Conservation (phyloP, 2,113 vertebrate species). For the Sardina pilchardus region DNA sequence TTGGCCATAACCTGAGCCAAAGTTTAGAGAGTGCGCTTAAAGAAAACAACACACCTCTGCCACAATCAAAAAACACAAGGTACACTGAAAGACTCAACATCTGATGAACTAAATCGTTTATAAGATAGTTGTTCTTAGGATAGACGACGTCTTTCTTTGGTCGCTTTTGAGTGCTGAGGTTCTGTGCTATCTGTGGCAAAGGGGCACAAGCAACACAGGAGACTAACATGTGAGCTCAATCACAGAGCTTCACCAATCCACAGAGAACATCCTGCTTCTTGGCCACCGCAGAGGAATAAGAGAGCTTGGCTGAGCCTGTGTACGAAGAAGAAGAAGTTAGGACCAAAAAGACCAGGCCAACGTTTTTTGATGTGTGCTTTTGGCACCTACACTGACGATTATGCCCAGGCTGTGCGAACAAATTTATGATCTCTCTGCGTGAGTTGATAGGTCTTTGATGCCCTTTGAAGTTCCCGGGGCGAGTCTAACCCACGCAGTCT, state of each 20-base stretch:
- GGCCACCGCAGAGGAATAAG: neutral
- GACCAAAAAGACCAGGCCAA: neutral
- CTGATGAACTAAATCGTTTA: neutral
- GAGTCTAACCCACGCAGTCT: neutral
- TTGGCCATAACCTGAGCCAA: neutral
- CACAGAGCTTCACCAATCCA: neutral
- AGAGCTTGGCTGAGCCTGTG: neutral
- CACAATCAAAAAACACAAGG: neutral
- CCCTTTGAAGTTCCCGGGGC: neutral
- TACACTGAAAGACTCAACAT: neutral
- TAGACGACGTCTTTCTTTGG: neutral
- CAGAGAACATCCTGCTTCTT: neutral
- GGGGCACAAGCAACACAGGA: neutral
- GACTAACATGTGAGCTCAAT: neutral
- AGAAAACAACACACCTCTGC: too few species aligned
- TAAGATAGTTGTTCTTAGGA: neutral
- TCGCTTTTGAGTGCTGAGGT: neutral
- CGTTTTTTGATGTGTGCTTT: neutral
- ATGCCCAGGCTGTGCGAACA: neutral
- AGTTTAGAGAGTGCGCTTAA: neutral
- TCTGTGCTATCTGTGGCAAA: neutral
- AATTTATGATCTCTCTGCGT: neutral
- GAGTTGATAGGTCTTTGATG: neutral
- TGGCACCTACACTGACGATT: neutral
- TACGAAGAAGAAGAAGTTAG: neutral